Evolutionary conservation across 2,888 invertebrate genomes (phyloP).

Genomic region (Clunio marinus): DNA sequence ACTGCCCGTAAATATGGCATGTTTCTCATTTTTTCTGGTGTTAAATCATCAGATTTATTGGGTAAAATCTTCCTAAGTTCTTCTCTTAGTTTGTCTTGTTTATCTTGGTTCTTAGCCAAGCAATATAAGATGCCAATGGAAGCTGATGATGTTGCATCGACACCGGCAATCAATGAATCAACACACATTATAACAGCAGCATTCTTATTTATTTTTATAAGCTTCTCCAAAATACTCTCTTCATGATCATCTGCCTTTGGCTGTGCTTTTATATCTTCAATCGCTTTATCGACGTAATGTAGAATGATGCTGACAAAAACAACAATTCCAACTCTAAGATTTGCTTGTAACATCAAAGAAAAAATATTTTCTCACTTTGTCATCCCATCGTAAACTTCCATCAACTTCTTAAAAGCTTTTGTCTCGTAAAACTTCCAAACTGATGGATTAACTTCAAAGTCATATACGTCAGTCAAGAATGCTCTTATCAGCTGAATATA

Average conservation of each 20-base stretch:
- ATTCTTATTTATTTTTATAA: slow-evolving; percentile 53
- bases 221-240: slow-evolving; percentile 54
- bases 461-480: slow-evolving; percentile 36
- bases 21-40: slow-evolving; percentile 50
- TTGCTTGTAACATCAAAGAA: too few species aligned
- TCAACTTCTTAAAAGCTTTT: slow-evolving; percentile 45
- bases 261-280: slow-evolving; percentile 42
- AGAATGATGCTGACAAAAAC: slow-evolving; percentile 43
- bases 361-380: slow-evolving; percentile 47
- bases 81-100: slow-evolving; percentile 59
- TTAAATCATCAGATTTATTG: slow-evolving; percentile 48
- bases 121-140: slow-evolving; percentile 57
- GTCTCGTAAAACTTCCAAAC: slow-evolving; percentile 47
- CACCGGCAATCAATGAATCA: slow-evolving; percentile 58
- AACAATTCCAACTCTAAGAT: too few species aligned
- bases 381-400: slow-evolving; percentile 48
- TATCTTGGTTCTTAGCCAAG: slow-evolving; percentile 59
- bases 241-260: slow-evolving; percentile 41
- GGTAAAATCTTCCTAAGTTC: slow-evolving; percentile 55
- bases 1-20: slow-evolving; percentile 65
- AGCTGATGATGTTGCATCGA: slow-evolving; percentile 57
- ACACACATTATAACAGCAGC: slow-evolving; percentile 56
- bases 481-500: slow-evolving; percentile 38
- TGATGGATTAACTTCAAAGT: slow-evolving; percentile 47
- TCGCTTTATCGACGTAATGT: slow-evolving; percentile 48